Conservation (phyloP, 2,113 vertebrate species). For the Heptranchias perlo region DNA sequence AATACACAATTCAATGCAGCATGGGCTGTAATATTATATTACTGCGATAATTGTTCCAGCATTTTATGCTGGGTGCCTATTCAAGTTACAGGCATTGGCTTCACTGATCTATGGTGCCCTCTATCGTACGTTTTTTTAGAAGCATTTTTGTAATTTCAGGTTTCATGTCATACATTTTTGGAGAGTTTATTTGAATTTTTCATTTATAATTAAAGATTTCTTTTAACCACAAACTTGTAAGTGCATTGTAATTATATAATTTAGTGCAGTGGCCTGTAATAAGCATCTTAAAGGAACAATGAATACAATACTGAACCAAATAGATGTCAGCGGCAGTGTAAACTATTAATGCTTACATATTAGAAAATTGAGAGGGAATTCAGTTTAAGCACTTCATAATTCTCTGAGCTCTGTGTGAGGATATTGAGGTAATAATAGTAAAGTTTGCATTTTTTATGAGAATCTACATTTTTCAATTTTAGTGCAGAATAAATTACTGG, state of each 20-base stretch:
- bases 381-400: not conserved
- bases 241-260: not conserved
- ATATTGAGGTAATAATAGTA: not conserved
- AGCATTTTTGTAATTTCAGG: not conserved
- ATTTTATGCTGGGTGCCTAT: not conserved
- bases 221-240: not conserved
- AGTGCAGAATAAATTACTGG: not conserved
- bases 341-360: not conserved
- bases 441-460: constrained; percentile 23
- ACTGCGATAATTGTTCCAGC: not conserved
- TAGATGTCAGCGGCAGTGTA: not conserved
- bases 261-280: not conserved
- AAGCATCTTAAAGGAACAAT: not conserved
- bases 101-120: not conserved
- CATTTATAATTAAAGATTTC: not conserved
- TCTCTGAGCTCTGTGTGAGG: not conserved
- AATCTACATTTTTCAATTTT: not conserved
- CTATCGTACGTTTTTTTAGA: not conserved
- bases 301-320: not conserved
- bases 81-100: too few species aligned
- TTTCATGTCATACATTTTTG: not conserved
- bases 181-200: not conserved
- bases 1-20: not conserved
- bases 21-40: too few species aligned
- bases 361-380: constrained; percentile 12